A percentile compares a stretch with the other conserved stretches of the same genome.
These are phyloP conservation scores for Isoperla grammatica DNA, from an alignment of 2,888 invertebrate species.

Conservation along the genomic window DNA sequence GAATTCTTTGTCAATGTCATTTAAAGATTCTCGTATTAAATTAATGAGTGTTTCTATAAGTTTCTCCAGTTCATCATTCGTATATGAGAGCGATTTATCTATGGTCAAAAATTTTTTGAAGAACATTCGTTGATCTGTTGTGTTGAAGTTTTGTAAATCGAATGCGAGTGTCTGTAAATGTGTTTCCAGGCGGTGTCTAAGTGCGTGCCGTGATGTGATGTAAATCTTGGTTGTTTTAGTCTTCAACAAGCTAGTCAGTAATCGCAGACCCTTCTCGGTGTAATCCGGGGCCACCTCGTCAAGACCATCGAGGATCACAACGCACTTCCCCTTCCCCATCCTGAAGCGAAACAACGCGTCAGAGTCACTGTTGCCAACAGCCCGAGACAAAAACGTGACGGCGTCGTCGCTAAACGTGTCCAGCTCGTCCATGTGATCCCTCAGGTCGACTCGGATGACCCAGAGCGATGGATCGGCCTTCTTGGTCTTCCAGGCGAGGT, in stretches of 20 bases:
- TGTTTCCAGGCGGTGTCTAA: neutral
- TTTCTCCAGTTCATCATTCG: neutral
- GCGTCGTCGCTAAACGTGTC: too few species aligned
- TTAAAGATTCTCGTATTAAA: neutral
- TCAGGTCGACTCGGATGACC: too few species aligned
- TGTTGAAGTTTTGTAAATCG: neutral
- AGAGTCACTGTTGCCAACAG: neutral
- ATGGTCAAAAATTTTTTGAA: neutral
- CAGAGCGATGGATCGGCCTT: too few species aligned
- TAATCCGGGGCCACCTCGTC: slow-evolving; percentile 1
- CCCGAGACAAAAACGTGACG: neutral
- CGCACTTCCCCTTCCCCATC: neutral
- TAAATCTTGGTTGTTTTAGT: neutral
- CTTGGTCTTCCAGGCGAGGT: too few species aligned
- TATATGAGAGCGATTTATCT: too few species aligned
- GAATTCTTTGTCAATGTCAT: neutral
- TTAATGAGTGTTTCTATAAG: neutral
- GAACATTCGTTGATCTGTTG: neutral
- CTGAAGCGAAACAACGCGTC: neutral
- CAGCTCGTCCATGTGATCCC: too few species aligned
- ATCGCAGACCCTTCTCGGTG: neutral
- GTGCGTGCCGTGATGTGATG: neutral
- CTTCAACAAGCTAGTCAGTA: neutral
- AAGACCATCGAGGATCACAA: neutral
- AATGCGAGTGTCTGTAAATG: neutral